Percentiles rank a stretch among this genome's conserved stretches.
Evolutionary conservation across 2,888 invertebrate genomes (phyloP).

Genomic region (Lottia gigantea): DNA sequence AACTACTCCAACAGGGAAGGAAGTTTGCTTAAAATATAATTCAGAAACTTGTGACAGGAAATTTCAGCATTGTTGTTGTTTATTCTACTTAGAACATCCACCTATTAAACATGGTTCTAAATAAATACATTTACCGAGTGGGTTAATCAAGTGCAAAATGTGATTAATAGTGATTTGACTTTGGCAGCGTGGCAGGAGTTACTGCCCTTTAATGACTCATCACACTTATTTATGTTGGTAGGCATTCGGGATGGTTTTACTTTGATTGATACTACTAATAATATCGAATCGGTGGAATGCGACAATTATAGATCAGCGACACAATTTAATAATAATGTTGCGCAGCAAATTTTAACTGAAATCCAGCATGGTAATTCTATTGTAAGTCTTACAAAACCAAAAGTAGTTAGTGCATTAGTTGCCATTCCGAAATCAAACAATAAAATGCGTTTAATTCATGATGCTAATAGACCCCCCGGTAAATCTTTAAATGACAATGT

Average conservation of each 20-base stretch:
- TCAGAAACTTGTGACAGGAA: too few relatives aligned
- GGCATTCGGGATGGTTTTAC: background rate
- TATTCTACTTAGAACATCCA: too few relatives aligned
- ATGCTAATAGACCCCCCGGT: background rate
- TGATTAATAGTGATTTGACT: too few relatives aligned
- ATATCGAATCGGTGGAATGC: background rate
- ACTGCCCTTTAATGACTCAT: background rate
- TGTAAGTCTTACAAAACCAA: background rate
- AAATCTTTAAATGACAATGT: constrained; percentile 6
- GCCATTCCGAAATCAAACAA: background rate
- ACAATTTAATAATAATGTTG: background rate
- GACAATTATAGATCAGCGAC: background rate
- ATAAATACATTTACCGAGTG: too few relatives aligned
- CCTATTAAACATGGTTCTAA: too few relatives aligned
- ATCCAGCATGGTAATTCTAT: background rate
- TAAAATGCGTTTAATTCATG: background rate
- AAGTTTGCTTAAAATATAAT: too few relatives aligned
- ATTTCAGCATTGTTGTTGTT: too few relatives aligned
- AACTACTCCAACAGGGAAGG: too few relatives aligned
- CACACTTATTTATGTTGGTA: background rate
- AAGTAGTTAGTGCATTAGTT: background rate
- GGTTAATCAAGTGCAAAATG: too few relatives aligned
- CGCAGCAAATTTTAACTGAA: background rate
- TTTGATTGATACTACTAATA: background rate
- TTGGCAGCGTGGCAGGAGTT: background rate